Percentiles rank a stretch among this genome's conserved stretches.
These are phyloP conservation scores for Melospiza georgiana DNA, from an alignment of 2,113 vertebrate genomes.

Conservation along the genomic window DNA sequence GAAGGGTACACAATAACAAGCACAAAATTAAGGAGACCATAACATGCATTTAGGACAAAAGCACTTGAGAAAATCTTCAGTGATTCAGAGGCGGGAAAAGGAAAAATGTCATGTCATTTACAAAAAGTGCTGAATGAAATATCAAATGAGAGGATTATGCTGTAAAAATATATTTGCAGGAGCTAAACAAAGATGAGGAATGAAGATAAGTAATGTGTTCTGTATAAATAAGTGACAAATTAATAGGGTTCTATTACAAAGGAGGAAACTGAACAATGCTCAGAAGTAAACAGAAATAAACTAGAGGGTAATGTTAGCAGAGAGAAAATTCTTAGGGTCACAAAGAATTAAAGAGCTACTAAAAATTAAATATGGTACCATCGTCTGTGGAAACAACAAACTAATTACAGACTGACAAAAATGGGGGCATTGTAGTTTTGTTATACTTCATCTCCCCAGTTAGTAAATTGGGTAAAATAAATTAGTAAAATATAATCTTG, in stretches of 20 bases:
- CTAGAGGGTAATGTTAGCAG: background rate
- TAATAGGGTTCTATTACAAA: background rate
- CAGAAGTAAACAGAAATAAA: background rate
- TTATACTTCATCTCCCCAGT: background rate
- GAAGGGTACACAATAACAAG: background rate
- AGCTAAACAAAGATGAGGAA: background rate
- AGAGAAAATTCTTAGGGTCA: background rate
- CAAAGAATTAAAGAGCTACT: background rate
- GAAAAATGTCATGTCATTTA: background rate
- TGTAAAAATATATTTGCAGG: background rate
- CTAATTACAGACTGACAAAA: background rate
- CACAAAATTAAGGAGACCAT: background rate
- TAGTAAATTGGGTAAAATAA: background rate
- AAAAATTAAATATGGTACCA: background rate
- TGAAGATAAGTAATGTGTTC: background rate
- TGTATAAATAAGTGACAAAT: background rate
- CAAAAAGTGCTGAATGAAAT: background rate
- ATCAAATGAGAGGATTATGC: background rate
- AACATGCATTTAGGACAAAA: background rate
- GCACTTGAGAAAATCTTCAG: background rate
- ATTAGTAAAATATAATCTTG: background rate
- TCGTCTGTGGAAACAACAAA: background rate
- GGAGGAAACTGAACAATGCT: background rate
- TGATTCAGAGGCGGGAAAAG: background rate
- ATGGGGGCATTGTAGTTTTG: background rate